Conservation (phyloP, 2,888 invertebrate species). For the Lutraria lutraria region DNA sequence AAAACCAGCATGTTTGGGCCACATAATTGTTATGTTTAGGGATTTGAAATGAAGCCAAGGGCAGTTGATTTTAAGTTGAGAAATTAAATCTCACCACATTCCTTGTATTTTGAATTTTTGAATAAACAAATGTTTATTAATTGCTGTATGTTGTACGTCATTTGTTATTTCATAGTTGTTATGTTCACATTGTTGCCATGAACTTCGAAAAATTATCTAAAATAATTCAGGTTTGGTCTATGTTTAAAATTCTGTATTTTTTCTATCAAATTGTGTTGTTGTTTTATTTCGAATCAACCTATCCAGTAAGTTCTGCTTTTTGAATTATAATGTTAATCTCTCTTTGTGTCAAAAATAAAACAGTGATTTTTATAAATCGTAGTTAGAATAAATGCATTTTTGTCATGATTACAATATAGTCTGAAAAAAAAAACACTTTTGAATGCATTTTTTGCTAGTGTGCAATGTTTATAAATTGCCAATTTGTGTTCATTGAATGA, state of each 20-base stretch:
- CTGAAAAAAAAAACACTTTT: not conserved
- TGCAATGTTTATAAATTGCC: conserved; percentile 8
- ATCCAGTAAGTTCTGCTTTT: too few relatives aligned
- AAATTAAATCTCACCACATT: not conserved
- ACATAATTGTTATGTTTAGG: too few relatives aligned
- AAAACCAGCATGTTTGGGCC: too few relatives aligned
- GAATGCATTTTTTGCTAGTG: not conserved
- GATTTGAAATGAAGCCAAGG: not conserved
- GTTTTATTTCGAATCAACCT: too few relatives aligned
- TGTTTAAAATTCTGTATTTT: too few relatives aligned
- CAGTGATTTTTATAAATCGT: not conserved
- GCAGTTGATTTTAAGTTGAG: not conserved
- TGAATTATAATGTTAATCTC: too few relatives aligned
- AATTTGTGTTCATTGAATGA: conserved; percentile 12
- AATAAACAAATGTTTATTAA: conserved; percentile 7
- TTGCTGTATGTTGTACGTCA: not conserved
- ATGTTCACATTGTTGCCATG: conserved; percentile 16
- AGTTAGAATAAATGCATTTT: not conserved
- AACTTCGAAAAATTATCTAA: not conserved
- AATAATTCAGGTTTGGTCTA: not conserved
- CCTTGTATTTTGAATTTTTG: conserved; percentile 18
- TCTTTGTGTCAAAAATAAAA: too few relatives aligned
- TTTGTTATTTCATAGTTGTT: conserved; percentile 1
- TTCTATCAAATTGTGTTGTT: too few relatives aligned
- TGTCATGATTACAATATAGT: too few relatives aligned